Evolutionary conservation across 2,113 vertebrate genomes (phyloP).

Genomic region (Cyprinodon tularosa): DNA sequence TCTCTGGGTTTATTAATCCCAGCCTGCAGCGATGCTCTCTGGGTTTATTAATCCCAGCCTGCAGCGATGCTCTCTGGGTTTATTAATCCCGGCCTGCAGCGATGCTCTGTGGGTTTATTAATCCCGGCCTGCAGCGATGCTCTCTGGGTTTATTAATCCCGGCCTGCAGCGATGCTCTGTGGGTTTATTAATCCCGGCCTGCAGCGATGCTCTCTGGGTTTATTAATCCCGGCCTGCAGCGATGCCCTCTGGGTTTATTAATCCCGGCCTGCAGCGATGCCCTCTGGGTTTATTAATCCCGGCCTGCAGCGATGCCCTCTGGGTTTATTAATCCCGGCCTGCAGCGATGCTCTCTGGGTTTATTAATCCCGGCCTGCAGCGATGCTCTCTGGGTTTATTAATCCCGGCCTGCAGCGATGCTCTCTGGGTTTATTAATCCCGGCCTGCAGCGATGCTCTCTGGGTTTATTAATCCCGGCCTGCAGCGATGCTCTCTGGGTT

Average conservation of each 20-base stretch:
- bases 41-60: no score
- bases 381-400: constrained; percentile 44
- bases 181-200: no score
- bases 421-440: constrained; percentile 40
- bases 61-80: constrained; percentile 45
- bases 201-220: constrained; percentile 45
- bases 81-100: no score
- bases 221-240: no score
- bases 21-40: constrained; percentile 49
- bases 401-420: no score
- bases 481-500: constrained; percentile 45
- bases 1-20: constrained; percentile 40
- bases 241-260: constrained; percentile 44
- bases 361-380: no score
- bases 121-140: no score
- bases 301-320: constrained; percentile 48
- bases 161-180: constrained; percentile 49
- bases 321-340: no score
- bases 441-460: constrained; percentile 49
- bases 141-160: constrained; percentile 40
- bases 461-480: no score
- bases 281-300: constrained; percentile 39
- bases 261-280: no score
- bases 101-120: constrained; percentile 44
- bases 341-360: constrained; percentile 45